Conservation (phyloP, 1,140 invertebrate genomes). For the Achroia grisella region DNA sequence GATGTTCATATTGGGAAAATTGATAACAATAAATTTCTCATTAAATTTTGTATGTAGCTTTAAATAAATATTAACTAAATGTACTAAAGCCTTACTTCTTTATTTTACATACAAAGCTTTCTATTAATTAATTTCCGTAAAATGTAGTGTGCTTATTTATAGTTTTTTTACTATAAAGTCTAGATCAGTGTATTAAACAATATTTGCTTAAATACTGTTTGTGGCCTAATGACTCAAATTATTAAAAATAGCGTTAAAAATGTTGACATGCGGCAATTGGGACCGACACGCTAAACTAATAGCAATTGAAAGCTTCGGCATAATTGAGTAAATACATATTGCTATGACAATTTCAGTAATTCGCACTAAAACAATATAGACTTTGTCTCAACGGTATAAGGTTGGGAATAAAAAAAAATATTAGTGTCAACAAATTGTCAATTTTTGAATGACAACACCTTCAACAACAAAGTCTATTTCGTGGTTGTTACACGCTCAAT, state of each 20-base stretch:
- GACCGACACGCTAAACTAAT: slow-evolving; percentile 8
- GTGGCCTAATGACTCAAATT: background rate
- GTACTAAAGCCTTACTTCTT: no score
- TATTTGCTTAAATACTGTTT: no score
- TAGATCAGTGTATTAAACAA: no score
- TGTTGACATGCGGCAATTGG: background rate
- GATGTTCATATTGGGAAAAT: no score
- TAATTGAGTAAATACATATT: slow-evolving; percentile 10
- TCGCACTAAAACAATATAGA: slow-evolving; percentile 2
- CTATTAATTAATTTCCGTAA: no score
- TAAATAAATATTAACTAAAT: no score
- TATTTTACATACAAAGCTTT: no score
- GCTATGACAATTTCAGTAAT: background rate
- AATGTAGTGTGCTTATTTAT: no score
- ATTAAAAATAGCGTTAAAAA: background rate
- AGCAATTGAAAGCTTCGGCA: slow-evolving; percentile 23
- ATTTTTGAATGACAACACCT: slow-evolving; percentile 34
- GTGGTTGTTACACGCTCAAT: slow-evolving; percentile 33
- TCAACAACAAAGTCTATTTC: slow-evolving; percentile 28
- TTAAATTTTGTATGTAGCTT: no score
- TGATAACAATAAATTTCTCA: no score
- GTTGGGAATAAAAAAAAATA: slow-evolving; percentile 14
- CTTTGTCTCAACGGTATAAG: slow-evolving; percentile 10
- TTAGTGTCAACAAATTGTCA: slow-evolving; percentile 4
- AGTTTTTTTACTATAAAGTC: no score